Conservation (phyloP, 2,113 vertebrate species). For the Dolichotis patagonum region DNA sequence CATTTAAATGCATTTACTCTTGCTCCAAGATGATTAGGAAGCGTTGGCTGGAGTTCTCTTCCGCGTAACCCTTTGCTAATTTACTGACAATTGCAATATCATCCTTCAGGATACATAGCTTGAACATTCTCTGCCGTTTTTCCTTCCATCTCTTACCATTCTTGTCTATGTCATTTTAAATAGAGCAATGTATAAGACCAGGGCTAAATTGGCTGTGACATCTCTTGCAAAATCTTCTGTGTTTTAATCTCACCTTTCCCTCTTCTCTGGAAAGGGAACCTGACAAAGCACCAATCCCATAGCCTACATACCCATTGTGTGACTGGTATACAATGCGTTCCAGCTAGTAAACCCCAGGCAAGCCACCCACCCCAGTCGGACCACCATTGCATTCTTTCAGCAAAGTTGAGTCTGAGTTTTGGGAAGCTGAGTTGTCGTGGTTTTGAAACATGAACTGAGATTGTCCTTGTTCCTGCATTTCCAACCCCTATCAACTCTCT, state of each 20-base stretch:
- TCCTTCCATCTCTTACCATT: rapidly evolving
- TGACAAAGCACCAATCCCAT: not conserved
- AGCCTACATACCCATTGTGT: rapidly evolving
- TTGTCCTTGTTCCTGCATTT: rapidly evolving
- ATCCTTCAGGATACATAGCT: not conserved
- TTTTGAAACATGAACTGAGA: rapidly evolving
- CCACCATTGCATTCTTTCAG: rapidly evolving
- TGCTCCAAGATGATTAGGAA: not conserved
- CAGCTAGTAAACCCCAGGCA: rapidly evolving
- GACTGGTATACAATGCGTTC: rapidly evolving
- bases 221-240: rapidly evolving
- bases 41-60: not conserved
- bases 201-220: rapidly evolving
- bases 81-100: not conserved
- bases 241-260: not conserved
- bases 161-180: rapidly evolving
- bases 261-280: not conserved
- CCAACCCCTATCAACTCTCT: rapidly evolving
- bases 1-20: conserved; percentile 2
- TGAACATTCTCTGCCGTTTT: not conserved
- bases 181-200: rapidly evolving
- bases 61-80: not conserved
- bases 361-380: rapidly evolving
- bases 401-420: too few species aligned
- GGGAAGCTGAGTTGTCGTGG: rapidly evolving